Evolutionary conservation across 2,797 vertebrate genomes (phyloP).

Genomic region (Gila robusta): DNA sequence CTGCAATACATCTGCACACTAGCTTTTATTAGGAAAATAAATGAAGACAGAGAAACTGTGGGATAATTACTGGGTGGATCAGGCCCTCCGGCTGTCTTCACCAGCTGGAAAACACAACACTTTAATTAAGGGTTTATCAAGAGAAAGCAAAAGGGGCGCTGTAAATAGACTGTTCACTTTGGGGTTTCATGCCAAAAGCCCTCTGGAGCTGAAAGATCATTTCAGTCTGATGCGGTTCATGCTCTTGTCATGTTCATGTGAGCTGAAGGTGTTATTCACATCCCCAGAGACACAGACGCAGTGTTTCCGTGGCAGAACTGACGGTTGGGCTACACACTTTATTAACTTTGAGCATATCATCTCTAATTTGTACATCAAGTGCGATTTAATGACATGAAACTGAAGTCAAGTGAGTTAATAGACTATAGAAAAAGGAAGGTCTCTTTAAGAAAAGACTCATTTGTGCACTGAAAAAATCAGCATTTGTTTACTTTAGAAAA

Average conservation of each 20-base stretch:
- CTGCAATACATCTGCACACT: background rate
- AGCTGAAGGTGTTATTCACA: background rate
- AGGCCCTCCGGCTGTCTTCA: conserved; percentile 61
- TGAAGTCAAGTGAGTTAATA: background rate
- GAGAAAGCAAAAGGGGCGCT: background rate
- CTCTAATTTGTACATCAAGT: background rate
- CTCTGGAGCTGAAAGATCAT: background rate
- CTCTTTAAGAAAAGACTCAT: no score
- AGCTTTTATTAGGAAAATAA: no score
- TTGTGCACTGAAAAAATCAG: no score
- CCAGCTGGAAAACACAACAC: conserved; percentile 11
- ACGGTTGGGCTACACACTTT: background rate
- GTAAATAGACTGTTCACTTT: conserved; percentile 1
- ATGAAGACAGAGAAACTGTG: no score
- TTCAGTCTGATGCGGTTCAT: background rate
- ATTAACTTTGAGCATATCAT: background rate
- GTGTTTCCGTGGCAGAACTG: background rate
- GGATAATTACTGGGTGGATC: conserved; percentile 69
- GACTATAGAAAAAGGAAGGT: background rate
- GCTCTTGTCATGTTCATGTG: conserved; percentile 7
- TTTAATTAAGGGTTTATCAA: conserved; percentile 16
- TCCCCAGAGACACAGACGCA: background rate
- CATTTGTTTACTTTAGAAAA: no score
- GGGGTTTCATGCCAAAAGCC: conserved; percentile 15
- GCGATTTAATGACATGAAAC: background rate